phyloP scores from a whole-genome alignment of 2,888 invertebrate species.

The Drosophila tripunctata region DNA sequence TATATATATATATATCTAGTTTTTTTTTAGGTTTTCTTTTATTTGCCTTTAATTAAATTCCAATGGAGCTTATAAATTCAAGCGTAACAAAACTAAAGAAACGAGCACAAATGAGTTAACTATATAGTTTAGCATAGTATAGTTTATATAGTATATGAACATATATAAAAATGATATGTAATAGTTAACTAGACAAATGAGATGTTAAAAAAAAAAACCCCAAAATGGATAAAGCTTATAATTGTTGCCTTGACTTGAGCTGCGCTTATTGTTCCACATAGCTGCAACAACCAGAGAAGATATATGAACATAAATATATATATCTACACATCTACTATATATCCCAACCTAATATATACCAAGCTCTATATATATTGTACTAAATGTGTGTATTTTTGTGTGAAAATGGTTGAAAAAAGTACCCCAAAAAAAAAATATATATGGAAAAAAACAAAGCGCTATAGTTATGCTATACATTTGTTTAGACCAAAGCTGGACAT shows the following conservation, averaged over 20 bases:
- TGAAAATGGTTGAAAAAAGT: too few species aligned
- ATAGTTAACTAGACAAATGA: slow-evolving; percentile 47
- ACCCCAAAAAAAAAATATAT: too few species aligned
- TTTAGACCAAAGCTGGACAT: too few species aligned
- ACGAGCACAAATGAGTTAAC: slow-evolving; percentile 57
- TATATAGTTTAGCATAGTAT: too few species aligned
- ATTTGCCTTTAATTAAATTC: slow-evolving; percentile 12
- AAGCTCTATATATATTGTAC: slow-evolving; percentile 44
- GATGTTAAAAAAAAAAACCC: slow-evolving; percentile 2
- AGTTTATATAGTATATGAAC: too few species aligned
- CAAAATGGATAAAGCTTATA: slow-evolving; percentile 39
- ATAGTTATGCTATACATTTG: too few species aligned
- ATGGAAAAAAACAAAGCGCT: too few species aligned
- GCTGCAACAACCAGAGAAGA: slow-evolving; percentile 34
- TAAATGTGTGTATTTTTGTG: slow-evolving; percentile 36
- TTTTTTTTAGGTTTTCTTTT: background rate
- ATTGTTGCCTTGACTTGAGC: slow-evolving; percentile 52
- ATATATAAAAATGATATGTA: slow-evolving; percentile 20
- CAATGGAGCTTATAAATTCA: slow-evolving; percentile 43
- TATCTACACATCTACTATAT: slow-evolving; percentile 18
- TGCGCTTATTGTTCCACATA: slow-evolving; percentile 51
- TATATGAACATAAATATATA: slow-evolving; percentile 23
- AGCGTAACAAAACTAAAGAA: slow-evolving; percentile 13
- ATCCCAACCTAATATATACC: slow-evolving; percentile 31
- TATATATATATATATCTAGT: background rate